Evolutionary conservation across 1,140 invertebrate species (phyloP), one percentile per base, ranked within the genome.

Genomic region (Penaeus japonicus): DNA sequence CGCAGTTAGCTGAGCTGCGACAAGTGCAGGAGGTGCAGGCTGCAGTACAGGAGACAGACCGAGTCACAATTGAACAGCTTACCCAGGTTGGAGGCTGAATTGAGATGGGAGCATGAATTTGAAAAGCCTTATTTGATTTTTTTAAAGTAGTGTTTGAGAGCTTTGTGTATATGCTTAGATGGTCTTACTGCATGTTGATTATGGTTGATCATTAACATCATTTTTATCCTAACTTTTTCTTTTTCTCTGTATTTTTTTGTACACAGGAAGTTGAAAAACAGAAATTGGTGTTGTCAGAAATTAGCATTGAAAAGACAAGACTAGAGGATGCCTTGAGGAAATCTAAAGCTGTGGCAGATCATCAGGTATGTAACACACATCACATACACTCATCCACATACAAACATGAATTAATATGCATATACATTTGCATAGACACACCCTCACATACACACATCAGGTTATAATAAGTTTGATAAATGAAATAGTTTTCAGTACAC

Each of bases 221-320:
- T 55, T 82, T 54, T 79, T 80, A 84, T 78, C 57, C 27, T 59
- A 18, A 30, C 73, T 32, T 77, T 32, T 27, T n/a, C 4, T 32
- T 27, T 32, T 32, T 24, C 65, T 73, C 7, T 73, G 65, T 12
- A 12, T 24, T 12, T 73, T 73, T 10, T 73, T 73, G 10, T 77
- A 32, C 27, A 17, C 79, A 90, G 90, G 90, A 89, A 70, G 62
- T 90, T 30, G 90, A 90, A 70, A 89, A 89, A n/a, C 90, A 89
- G 78, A 90, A 90, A 39, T 39, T 90, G n/a, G 35, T 82, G 22
- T 47, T 89, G 54, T 82, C 87, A 54, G 90, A 90, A 65, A 32
- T 90, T 22, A 83, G 84, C 32, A 39, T 32, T 62, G 84, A 86
- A 32, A 85, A 85, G 57, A 77, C 79, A 24, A 85, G 86, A 73